Evolutionary conservation across 2,888 invertebrate genomes (phyloP).

Genomic region (Melikaiella ostensackeni): DNA sequence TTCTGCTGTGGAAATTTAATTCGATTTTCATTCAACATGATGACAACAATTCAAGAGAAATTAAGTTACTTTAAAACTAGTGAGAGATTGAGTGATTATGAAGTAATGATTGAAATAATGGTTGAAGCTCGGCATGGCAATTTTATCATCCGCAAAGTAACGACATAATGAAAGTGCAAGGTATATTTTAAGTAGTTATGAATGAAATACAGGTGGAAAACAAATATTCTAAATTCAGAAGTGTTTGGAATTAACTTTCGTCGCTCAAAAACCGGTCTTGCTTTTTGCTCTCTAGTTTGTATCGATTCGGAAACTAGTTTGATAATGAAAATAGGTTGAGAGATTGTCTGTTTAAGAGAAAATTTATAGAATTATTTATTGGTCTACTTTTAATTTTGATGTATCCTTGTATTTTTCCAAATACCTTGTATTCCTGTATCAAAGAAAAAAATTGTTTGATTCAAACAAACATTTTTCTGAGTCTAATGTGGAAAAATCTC

Average conservation of each 20-base stretch:
- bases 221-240: not conserved
- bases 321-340: not conserved
- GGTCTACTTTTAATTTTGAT: not conserved
- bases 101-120: not conserved
- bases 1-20: not conserved
- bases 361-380: not conserved
- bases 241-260: not conserved
- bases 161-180: not conserved
- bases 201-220: slow-evolving; percentile 14
- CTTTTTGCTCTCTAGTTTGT: not conserved
- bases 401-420: not conserved
- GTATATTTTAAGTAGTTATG: slow-evolving; percentile 6
- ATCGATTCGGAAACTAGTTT: not conserved
- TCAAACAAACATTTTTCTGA: too few species aligned
- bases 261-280: not conserved
- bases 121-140: too few species aligned
- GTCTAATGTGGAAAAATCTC: too few species aligned
- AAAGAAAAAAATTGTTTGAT: too few species aligned
- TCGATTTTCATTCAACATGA: not conserved
- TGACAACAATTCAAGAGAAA: not conserved
- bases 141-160: slow-evolving; percentile 7
- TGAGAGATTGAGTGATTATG: not conserved
- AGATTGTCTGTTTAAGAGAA: not conserved
- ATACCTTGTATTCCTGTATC: too few species aligned
- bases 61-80: not conserved